Evolutionary conservation across 2,888 invertebrate species (phyloP).

Genomic region (Diloba caeruleocephala): DNA sequence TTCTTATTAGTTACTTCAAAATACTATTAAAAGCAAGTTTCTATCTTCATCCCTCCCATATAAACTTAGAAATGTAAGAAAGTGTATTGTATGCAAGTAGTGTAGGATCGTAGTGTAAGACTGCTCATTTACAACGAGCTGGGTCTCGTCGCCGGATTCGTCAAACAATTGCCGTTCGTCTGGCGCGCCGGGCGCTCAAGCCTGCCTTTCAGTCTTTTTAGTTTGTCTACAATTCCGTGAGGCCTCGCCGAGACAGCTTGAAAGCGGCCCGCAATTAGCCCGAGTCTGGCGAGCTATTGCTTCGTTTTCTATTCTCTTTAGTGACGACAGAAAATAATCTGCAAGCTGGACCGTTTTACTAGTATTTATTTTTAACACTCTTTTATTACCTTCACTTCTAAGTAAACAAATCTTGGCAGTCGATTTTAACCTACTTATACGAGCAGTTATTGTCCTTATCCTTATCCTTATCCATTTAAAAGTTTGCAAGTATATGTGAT

Average conservation of each 20-base stretch:
- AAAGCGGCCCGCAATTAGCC: conserved; percentile 79
- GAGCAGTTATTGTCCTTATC: too few species aligned
- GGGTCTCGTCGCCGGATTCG: conserved; percentile 47
- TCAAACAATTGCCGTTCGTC: conserved; percentile 69
- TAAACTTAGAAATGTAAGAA: too few species aligned
- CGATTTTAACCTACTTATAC: too few species aligned
- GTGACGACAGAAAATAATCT: conserved; percentile 34
- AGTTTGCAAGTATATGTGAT: too few species aligned
- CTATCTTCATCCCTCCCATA: too few species aligned
- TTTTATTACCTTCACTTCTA: too few species aligned
- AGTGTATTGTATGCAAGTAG: conserved; percentile 29
- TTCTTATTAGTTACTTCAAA: not conserved
- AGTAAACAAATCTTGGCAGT: too few species aligned
- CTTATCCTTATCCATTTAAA: too few species aligned
- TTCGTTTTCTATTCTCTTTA: conserved; percentile 42
- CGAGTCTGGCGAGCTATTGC: conserved; percentile 57
- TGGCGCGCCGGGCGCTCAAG: conserved; percentile 57
- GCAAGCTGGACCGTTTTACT: conserved; percentile 2
- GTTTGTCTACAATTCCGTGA: conserved; percentile 66
- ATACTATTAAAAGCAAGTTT: conserved; percentile 5
- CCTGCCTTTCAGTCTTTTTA: conserved; percentile 68
- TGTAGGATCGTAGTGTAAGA: conserved; percentile 32
- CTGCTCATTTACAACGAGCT: conserved; percentile 61
- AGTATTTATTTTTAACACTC: not conserved
- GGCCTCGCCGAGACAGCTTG: conserved; percentile 66